Percentiles rank a stretch among this genome's conserved stretches.
phyloP scores from a whole-genome alignment of 2,113 vertebrate genomes.

The Apteryx owenii region DNA sequence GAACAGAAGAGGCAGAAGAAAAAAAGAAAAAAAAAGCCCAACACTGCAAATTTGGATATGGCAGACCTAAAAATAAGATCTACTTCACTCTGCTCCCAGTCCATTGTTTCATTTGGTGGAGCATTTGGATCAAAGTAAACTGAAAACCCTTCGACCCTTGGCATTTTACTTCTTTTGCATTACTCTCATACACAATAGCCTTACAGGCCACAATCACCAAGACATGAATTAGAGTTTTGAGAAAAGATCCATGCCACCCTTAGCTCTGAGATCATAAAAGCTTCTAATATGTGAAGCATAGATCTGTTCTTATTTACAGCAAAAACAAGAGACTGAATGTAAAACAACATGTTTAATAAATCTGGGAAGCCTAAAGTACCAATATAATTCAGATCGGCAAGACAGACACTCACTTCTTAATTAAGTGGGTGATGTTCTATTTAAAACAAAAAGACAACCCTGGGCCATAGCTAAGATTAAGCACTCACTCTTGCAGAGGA shows the following conservation, averaged over 20 bases:
- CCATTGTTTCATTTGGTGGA: accelerated
- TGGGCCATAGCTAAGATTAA: slow-evolving; percentile 78
- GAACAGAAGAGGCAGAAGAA: not conserved
- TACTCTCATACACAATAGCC: not conserved
- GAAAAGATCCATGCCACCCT: slow-evolving; percentile 44
- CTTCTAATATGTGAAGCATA: slow-evolving; percentile 49
- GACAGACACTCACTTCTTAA: slow-evolving; percentile 87
- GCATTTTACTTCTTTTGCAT: not conserved
- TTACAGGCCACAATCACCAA: not conserved
- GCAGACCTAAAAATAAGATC: not conserved
- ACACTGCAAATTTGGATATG: accelerated
- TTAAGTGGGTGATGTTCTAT: slow-evolving; percentile 90
- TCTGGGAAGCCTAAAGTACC: slow-evolving; percentile 72
- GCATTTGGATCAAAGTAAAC: not conserved
- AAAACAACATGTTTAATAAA: slow-evolving; percentile 80
- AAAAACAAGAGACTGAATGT: slow-evolving; percentile 75
- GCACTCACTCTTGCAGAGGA: slow-evolving; percentile 62
- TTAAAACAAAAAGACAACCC: slow-evolving; percentile 83
- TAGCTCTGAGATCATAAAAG: slow-evolving; percentile 10
- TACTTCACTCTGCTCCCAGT: not conserved
- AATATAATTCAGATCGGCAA: slow-evolving; percentile 81
- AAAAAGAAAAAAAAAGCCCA: not conserved
- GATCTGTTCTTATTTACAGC: slow-evolving; percentile 84
- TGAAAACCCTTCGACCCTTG: not conserved
- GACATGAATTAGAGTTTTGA: not conserved